Evolutionary conservation across 1,140 invertebrate species (phyloP), one percentile per base, ranked within the genome.

Genomic region (Drosophila gunungcola): DNA sequence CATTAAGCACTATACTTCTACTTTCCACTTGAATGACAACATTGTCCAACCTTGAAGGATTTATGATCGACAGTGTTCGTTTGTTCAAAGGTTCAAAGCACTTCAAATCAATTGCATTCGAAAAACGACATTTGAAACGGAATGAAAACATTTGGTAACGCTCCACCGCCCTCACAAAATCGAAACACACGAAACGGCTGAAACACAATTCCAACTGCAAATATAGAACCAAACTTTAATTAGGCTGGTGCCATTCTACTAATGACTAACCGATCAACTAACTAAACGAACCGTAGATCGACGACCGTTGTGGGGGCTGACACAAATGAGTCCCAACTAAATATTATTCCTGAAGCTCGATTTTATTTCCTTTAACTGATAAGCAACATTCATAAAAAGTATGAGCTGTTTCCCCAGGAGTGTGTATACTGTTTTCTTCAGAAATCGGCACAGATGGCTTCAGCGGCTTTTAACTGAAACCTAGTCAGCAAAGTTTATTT

Each of bases 21-120:
- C 76, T 79, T 80, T 84, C 73, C 81, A 84, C 76, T 84, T 68
- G 80, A 84, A 51, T 79, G 68, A 53, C 57, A 69, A 52, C 53
- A 60, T 80, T 63, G 46, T 38, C 38, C 38, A 58, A 34, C 32
- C 52, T 43, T 82, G 78, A 81, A 69, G 79, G 83, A 88, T 88
- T 88, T 88, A 88, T 89, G 84, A 67, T 61, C 49, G 55, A 42
- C 52, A 39, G 43, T 45, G 11, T 61, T 45, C 38, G 48, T 45
- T 21, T 53, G 78, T 61, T 38, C 73, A 79, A 80, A 57, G 62
- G 78, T 69, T 78, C 64, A 72, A 39, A 72, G 69, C 67, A 86
- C 76, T 84, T 49, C 21, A 70, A 46, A 52, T 56, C 60, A 68
- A 68, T 57, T 74, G 54, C 61, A 68, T 52, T 56, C 56, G 51